Percentiles rank a stretch among this genome's conserved stretches.
These are phyloP conservation scores for Bagarius yarrelli DNA, from an alignment of 2,113 vertebrate genomes.

Conservation along the genomic window DNA sequence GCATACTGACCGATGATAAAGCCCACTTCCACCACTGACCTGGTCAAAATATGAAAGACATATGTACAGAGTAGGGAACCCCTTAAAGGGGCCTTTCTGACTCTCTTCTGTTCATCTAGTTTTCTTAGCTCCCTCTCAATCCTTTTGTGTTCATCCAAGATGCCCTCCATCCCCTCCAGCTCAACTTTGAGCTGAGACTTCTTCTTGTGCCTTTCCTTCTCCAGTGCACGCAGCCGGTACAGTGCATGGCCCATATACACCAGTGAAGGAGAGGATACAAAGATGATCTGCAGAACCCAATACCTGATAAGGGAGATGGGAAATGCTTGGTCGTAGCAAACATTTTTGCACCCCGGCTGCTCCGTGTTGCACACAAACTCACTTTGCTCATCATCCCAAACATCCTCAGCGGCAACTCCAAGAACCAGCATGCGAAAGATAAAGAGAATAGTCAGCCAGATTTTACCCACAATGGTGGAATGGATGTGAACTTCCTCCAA, in stretches of 20 bases:
- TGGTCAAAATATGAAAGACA: slow-evolving; percentile 88
- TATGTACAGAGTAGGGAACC: slow-evolving; percentile 88
- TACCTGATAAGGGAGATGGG: slow-evolving; percentile 93
- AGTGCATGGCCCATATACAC: slow-evolving; percentile 93
- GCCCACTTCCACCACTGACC: slow-evolving; percentile 87
- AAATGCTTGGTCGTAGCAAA: slow-evolving; percentile 93
- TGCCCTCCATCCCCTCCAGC: slow-evolving; percentile 76
- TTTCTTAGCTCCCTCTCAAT: slow-evolving; percentile 84
- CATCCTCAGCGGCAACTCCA: slow-evolving; percentile 89
- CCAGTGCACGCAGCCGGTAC: slow-evolving; percentile 82
- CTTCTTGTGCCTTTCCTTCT: slow-evolving; percentile 85
- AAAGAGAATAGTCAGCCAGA: slow-evolving; percentile 95
- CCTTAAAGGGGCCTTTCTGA: slow-evolving; percentile 87
- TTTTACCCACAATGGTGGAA: slow-evolving; percentile 92
- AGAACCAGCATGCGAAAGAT: slow-evolving; percentile 94
- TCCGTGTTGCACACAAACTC: slow-evolving; percentile 94
- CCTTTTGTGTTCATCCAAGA: slow-evolving; percentile 77
- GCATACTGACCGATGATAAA: slow-evolving; percentile 91
- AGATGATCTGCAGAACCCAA: slow-evolving; percentile 95
- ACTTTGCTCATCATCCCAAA: slow-evolving; percentile 92
- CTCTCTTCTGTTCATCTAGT: slow-evolving; percentile 87
- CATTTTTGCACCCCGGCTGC: slow-evolving; percentile 90
- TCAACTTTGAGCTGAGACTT: slow-evolving; percentile 80
- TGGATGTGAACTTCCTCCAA: slow-evolving; percentile 94
- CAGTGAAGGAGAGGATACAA: slow-evolving; percentile 90